Evolutionary conservation across 2,797 vertebrate genomes (phyloP), one percentile per base, ranked within the genome.

Genomic region (Benthosema pterotum): DNA sequence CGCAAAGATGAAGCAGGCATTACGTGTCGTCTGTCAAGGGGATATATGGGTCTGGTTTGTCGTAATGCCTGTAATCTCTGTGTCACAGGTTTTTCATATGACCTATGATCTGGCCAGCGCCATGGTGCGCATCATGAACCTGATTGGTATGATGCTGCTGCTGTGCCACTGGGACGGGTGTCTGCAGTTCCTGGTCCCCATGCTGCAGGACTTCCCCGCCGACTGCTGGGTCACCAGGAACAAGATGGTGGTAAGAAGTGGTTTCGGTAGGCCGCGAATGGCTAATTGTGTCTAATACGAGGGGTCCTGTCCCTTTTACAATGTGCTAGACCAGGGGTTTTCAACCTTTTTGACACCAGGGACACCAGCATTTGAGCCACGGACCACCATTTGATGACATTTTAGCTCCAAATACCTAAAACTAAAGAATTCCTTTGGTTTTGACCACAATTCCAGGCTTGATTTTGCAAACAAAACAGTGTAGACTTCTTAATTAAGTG

Each of bases 161-260:
- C 92, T 99, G 32, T 99, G 97, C 74, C 97, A 99, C 86, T 99
- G 97, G 97, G 97, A 99, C 0, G 97, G 97, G 76, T 99, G 97
- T 82, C 93, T 99, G 54, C 97, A 99, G 92, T 99, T 99, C 90
- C 92, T 99, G 69, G 97, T 99, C 52, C 97, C 97, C 66, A 98
- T 99, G 97, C 93, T 99, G 82, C 97, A 99, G 83, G 97, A 99
- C 83, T 99, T 99, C 75, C 97, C 97, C 0, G 77, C 91, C 0
- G 96, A 99, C 74, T 99, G 97, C 85, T 99, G 97, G 97, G 97
- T 99, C 78, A 95, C 97, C 42, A 93, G 97, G 84, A 99, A 98
- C 85, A 94, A 91, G 87, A 98, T 99, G 97, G 96, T 98, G 96
- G 97, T 99, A 88, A 77, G 89, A 88, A 77, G 89, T 80, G 57